A percentile compares a stretch with the other conserved stretches of the same genome.
These are phyloP conservation scores for Hofmannophila pseudospretella DNA, from an alignment of 2,888 invertebrate species.

Conservation along the genomic window DNA sequence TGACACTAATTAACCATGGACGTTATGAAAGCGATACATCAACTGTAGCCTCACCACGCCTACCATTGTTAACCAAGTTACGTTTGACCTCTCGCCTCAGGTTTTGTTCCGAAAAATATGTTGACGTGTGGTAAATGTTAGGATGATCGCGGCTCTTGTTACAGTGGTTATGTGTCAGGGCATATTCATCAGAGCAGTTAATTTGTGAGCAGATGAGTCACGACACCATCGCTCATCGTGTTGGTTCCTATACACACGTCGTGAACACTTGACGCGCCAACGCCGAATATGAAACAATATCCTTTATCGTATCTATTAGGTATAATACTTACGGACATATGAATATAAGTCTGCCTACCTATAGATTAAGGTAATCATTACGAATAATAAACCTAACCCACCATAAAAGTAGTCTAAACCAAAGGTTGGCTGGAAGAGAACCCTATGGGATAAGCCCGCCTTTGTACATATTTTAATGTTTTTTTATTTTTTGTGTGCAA, in stretches of 20 bases:
- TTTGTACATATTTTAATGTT: too few species aligned
- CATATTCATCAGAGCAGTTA: conserved; percentile 72
- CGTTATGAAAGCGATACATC: conserved; percentile 70
- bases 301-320: too few species aligned
- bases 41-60: conserved; percentile 53
- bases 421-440: too few species aligned
- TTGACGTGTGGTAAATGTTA: conserved; percentile 13
- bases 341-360: too few species aligned
- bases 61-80: conserved; percentile 41
- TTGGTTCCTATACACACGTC: conserved; percentile 47
- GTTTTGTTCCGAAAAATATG: conserved; percentile 18
- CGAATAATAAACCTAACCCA: too few species aligned
- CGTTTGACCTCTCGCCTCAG: conserved; percentile 26
- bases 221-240: conserved; percentile 70
- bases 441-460: too few species aligned
- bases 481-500: too few species aligned
- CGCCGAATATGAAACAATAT: conserved; percentile 8
- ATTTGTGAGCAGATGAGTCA: conserved; percentile 71
- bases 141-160: conserved; percentile 27
- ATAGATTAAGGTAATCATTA: too few species aligned
- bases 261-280: conserved; percentile 43
- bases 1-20: conserved; percentile 67
- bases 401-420: too few species aligned
- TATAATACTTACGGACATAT: too few species aligned
- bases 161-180: conserved; percentile 41